Evolutionary conservation across 2,113 vertebrate genomes (phyloP).

Genomic region (Pluvianellus socialis): DNA sequence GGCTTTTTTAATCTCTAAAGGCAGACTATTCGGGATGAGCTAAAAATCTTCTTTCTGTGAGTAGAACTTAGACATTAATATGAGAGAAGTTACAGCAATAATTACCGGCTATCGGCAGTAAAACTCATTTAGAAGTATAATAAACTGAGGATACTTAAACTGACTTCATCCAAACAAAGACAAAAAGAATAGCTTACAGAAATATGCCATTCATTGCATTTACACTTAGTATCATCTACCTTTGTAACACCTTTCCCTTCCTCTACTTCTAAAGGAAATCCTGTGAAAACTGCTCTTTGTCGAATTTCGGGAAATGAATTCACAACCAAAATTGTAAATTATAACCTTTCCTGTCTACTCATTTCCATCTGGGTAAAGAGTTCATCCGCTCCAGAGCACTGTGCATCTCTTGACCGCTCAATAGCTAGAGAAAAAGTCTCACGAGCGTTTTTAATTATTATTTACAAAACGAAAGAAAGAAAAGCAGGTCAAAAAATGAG

Average conservation of each 20-base stretch:
- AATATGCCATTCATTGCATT: not conserved
- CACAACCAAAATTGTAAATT: not conserved
- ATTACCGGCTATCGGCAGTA: not conserved
- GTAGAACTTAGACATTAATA: not conserved
- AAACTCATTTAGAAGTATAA: constrained; percentile 23
- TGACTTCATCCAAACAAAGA: not conserved
- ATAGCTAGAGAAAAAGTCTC: not conserved
- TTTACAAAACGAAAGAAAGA: not conserved
- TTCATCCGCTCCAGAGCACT: not conserved
- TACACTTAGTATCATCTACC: not conserved
- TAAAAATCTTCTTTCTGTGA: not conserved
- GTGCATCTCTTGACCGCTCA: not conserved
- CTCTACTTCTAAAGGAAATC: not conserved
- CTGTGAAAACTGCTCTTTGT: not conserved
- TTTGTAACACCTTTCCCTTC: not conserved
- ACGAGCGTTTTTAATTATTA: not conserved
- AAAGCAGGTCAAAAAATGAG: not conserved
- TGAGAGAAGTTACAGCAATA: not conserved
- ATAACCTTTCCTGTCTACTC: not conserved
- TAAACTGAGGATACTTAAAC: not conserved
- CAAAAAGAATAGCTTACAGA: not conserved
- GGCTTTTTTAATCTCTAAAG: not conserved
- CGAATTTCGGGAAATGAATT: not conserved
- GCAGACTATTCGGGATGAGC: not conserved
- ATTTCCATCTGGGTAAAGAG: not conserved